Conservation (phyloP, 2,888 invertebrate species). For the Acheta domesticus region DNA sequence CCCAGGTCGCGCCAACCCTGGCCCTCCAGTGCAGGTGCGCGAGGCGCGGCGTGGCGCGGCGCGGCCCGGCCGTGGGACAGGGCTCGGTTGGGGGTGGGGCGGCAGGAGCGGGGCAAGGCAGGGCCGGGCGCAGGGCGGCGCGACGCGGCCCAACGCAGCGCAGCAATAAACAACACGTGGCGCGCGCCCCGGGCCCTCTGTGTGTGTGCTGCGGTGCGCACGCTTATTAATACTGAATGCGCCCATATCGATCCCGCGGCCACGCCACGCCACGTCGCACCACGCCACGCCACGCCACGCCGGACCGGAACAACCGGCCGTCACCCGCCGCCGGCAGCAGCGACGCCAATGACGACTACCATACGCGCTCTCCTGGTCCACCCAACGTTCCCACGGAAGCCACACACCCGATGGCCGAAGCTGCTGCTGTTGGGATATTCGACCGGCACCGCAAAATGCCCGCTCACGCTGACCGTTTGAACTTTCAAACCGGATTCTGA, state of each 20-base stretch:
- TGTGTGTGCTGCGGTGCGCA: constrained; percentile 18
- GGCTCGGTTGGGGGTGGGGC: no score
- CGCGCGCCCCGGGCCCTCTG: not conserved
- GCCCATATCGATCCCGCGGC: constrained; percentile 1
- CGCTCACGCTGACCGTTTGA: no score
- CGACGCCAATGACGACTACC: not conserved
- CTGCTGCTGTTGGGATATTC: no score
- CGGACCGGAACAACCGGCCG: not conserved
- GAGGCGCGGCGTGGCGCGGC: not conserved
- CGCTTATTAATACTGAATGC: constrained; percentile 18
- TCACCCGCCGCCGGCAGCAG: not conserved
- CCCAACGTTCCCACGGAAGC: no score
- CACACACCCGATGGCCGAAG: no score
- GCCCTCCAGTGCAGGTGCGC: not conserved
- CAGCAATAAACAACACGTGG: constrained; percentile 10
- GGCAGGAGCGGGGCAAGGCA: no score
- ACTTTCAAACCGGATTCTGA: no score
- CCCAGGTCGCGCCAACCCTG: no score
- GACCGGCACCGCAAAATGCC: no score
- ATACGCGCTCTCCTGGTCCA: no score
- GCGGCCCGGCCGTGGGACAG: not conserved
- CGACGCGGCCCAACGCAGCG: not conserved
- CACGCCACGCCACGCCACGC: not conserved
- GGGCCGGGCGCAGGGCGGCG: not conserved
- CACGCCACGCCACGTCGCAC: not conserved